phyloP scores from a whole-genome alignment of 2,888 invertebrate genomes.

The Xylota sylvarum region DNA sequence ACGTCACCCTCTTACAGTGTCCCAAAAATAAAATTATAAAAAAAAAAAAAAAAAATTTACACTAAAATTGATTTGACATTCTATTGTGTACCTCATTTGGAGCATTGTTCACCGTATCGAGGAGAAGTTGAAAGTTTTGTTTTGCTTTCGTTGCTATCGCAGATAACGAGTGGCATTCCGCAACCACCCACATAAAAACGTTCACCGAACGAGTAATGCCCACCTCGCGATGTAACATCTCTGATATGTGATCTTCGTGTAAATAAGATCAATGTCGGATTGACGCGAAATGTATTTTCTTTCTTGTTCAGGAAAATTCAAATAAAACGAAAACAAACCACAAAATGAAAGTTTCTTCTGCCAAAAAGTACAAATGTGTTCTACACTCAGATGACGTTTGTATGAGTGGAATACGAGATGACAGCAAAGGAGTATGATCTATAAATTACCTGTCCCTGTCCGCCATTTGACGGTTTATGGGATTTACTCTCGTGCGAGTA shows the following conservation, averaged over 20 bases:
- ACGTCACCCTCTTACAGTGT: constrained; percentile 50
- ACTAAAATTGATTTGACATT: constrained; percentile 31
- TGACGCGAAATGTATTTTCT: constrained; percentile 6
- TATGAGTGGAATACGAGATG: constrained; percentile 5
- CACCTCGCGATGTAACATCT: constrained; percentile 38
- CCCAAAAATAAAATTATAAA: constrained; percentile 38
- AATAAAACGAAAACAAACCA: neutral
- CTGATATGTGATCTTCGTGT: constrained; percentile 34
- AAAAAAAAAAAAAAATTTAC: constrained; percentile 18
- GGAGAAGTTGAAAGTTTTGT: constrained; percentile 39
- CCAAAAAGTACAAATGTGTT: constrained; percentile 15
- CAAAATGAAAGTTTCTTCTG: constrained; percentile 31
- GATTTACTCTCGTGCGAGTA: constrained; percentile 13
- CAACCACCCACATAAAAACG: constrained; percentile 24
- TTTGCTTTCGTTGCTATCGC: constrained; percentile 7
- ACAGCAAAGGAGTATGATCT: constrained; percentile 36
- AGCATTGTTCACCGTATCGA: constrained; percentile 16
- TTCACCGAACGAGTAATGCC: constrained; percentile 28
- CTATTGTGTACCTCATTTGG: constrained; percentile 43
- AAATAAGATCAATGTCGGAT: constrained; percentile 53
- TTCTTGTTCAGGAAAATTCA: neutral
- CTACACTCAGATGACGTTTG: constrained; percentile 5
- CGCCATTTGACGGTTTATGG: constrained; percentile 26
- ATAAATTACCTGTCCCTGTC: constrained; percentile 11
- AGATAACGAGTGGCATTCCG: constrained; percentile 34